Evolutionary conservation across 2,888 invertebrate species (phyloP).

Genomic region (Aporophyla nigra): DNA sequence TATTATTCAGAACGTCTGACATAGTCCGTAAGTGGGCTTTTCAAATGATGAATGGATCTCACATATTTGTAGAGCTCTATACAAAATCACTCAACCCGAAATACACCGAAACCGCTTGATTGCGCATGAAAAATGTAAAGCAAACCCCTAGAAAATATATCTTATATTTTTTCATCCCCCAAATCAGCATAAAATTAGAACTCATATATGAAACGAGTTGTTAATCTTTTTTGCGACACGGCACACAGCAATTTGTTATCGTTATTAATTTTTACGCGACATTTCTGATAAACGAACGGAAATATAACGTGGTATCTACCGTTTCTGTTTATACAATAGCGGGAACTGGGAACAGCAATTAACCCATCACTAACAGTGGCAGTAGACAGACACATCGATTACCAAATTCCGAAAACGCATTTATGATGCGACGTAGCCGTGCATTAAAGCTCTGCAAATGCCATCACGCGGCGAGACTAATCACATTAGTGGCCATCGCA

Average conservation of each 20-base stretch:
- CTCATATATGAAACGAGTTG: constrained; percentile 39
- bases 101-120: constrained; percentile 39
- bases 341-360: constrained; percentile 46
- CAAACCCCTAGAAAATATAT: constrained; percentile 25
- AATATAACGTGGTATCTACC: constrained; percentile 22
- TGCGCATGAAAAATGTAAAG: constrained; percentile 35
- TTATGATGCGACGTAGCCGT: constrained; percentile 72
- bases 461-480: constrained; percentile 82
- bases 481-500: constrained; percentile 84
- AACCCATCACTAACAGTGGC: constrained; percentile 55
- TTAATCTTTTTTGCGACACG: constrained; percentile 33
- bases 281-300: constrained; percentile 22
- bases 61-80: constrained; percentile 48
- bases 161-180: constrained; percentile 25
- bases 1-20: constrained; percentile 66
- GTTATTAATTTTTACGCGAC: constrained; percentile 28
- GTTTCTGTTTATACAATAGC: constrained; percentile 32
- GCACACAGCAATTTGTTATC: constrained; percentile 38
- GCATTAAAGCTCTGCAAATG: constrained; percentile 83
- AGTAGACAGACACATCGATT: constrained; percentile 68
- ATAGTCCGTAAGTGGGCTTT: constrained; percentile 51
- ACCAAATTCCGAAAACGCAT: constrained; percentile 76
- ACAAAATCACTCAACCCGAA: constrained; percentile 48
- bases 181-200: constrained; percentile 51
- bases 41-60: constrained; percentile 38